phyloP scores from a whole-genome alignment of 23 tunicate genomes.

The Oikopleura albicans region DNA sequence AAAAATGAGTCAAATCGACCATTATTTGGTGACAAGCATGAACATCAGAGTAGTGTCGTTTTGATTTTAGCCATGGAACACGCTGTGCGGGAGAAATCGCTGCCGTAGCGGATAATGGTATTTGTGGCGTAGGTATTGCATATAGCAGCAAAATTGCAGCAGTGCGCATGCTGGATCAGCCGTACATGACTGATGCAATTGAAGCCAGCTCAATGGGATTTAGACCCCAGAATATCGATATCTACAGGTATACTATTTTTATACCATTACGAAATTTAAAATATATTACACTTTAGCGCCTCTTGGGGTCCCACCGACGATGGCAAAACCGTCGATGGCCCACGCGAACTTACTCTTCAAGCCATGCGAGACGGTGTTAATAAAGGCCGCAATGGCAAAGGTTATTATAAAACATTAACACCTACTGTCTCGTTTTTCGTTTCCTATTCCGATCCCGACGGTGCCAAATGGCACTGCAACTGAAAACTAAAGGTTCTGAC shows the following conservation, averaged over 20 bases:
- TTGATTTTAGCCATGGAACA: conserved; percentile 78
- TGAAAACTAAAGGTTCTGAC: too few species aligned
- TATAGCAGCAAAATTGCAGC: conserved; percentile 62
- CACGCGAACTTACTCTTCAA: conserved; percentile 53
- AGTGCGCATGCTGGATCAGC: conserved; percentile 94
- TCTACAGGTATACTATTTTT: conserved; percentile 50
- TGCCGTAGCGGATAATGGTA: conserved; percentile 78
- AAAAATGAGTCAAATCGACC: neutral
- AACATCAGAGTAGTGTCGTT: neutral
- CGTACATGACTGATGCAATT: conserved; percentile 96
- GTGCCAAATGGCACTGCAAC: too few species aligned
- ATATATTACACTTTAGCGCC: conserved; percentile 68
- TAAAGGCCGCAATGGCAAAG: conserved; percentile 30
- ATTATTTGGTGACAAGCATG: neutral
- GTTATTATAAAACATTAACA: too few species aligned
- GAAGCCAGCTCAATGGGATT: conserved; percentile 92
- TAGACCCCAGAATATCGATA: conserved; percentile 65
- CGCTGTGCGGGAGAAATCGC: conserved; percentile 97
- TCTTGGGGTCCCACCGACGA: conserved; percentile 99
- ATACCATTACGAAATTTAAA: too few species aligned
- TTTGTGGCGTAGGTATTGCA: conserved; percentile 96
- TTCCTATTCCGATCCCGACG: too few species aligned
- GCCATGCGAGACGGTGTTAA: conserved; percentile 91
- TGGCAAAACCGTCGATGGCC: conserved; percentile 98
- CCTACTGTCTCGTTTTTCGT: too few species aligned